Base-by-base conservation (phyloP, 2,888 invertebrate species). In the Limenitis arthemis region DNA sequence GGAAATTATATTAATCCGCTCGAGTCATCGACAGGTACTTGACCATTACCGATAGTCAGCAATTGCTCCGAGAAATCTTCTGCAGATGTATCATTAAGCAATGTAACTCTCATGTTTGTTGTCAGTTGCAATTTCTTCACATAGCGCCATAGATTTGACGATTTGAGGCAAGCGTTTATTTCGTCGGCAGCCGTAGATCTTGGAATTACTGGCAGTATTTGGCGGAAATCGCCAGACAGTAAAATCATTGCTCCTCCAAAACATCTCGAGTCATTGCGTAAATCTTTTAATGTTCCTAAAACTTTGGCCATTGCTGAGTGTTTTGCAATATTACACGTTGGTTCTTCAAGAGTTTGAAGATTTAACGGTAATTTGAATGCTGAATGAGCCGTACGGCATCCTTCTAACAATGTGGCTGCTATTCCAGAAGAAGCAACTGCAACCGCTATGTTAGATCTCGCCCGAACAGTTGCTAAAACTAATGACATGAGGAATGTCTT, bases 31-130 rank as follows among this genome's bases (percentile, higher is more conserved):
- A 20, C 20, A 20, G 20, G 20, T 20, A 20, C 20, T 20, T 63
- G 51, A 44, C 67, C 67, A 67, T 70, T 68, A 62, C 66, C 67
- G 61, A 69, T 68, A 66, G 57, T 66, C 64, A 70, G 63, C 59
- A 70, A 68, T 39, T 39, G 39, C 39, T 20, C 7, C 1, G 39
- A 39, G 39, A 39, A 39, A 11, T 39, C 39, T 20, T 39, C 39
- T 20, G 20, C 39, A 39, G 39, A 39, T 11, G 12, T 5, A 12
- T 39, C n/a, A n/a, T 38, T 28, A 4, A 12, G 39, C 37, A 12
- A 39, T 39, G 39, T n/a, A n/a, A n/a, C n/a, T n/a, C n/a, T n/a
- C 28, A 33, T 20, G 38, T 53, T 47, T 46, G 41, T 44, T 20
- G 20, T 20, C n/a, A n/a, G n/a, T n/a, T n/a, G 20, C 20, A 20